Conservation (phyloP, 1,140 invertebrate species). For the Camponotus vicinus region DNA sequence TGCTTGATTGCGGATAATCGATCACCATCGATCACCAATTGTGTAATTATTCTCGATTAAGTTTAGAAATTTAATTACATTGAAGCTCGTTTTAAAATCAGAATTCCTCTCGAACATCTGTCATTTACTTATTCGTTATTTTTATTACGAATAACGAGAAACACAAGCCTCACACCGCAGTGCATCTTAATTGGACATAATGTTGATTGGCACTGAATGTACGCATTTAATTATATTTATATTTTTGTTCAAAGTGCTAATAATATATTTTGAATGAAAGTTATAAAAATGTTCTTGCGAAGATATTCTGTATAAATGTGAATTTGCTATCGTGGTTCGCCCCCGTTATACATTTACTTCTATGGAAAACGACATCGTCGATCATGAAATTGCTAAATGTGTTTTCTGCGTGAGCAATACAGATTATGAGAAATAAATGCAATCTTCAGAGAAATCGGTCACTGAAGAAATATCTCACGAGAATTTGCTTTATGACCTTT, state of each 20-base stretch:
- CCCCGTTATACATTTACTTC: neutral
- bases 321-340: slow-evolving; percentile 8
- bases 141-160: neutral
- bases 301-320: slow-evolving; percentile 7
- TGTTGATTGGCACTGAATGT: neutral
- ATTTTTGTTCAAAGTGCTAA: neutral
- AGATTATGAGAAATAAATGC: slow-evolving; percentile 10
- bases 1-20: neutral
- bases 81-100: neutral
- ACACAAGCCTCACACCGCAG: no score
- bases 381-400: slow-evolving; percentile 11
- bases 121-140: neutral
- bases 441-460: slow-evolving; percentile 3
- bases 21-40: neutral
- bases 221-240: neutral
- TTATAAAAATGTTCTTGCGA: neutral
- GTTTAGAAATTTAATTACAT: neutral
- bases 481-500: neutral
- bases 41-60: neutral
- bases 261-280: neutral
- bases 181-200: neutral
- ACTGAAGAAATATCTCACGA: neutral
- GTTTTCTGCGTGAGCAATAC: slow-evolving; percentile 26
- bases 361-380: slow-evolving; percentile 6
- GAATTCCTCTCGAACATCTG: neutral